Conservation (phyloP, 2,888 invertebrate genomes). For the Sarcophaga carnaria region DNA sequence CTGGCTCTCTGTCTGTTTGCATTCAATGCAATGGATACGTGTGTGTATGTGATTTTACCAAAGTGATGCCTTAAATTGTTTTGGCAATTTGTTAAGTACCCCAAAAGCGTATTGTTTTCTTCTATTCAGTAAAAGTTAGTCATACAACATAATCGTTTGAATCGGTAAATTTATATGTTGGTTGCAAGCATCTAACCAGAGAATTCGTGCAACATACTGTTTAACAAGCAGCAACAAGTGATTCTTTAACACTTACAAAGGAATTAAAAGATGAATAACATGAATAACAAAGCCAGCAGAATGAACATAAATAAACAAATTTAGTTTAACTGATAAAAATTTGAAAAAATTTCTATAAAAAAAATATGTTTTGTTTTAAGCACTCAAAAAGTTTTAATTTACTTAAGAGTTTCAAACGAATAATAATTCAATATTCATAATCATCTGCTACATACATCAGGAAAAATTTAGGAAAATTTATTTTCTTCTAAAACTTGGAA, state of each 20-base stretch:
- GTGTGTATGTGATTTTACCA: conserved; percentile 20
- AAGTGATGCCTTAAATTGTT: conserved; percentile 68
- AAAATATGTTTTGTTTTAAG: conserved; percentile 5
- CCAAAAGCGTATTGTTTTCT: conserved; percentile 62
- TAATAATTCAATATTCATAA: too few species aligned
- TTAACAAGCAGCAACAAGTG: conserved; percentile 55
- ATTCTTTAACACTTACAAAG: conserved; percentile 59
- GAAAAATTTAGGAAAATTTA: too few species aligned
- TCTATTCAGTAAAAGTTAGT: conserved; percentile 59
- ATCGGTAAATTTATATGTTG: not conserved
- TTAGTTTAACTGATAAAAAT: not conserved
- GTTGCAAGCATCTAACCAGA: conserved; percentile 1
- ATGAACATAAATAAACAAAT: not conserved
- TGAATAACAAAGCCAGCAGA: conserved; percentile 15
- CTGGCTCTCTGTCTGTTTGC: not conserved
- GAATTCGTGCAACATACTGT: conserved; percentile 39
- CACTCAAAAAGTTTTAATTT: not conserved
- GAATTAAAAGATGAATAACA: conserved; percentile 56
- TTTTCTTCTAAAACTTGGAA: too few species aligned
- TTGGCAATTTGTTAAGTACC: conserved; percentile 69
- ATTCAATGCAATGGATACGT: not conserved
- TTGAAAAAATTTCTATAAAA: not conserved
- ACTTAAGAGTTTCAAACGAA: not conserved
- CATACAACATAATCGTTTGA: conserved; percentile 14
- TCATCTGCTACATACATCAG: too few species aligned